Percentiles rank a stretch among this genome's conserved stretches.
These are phyloP conservation scores for Aphis gossypii DNA, from an alignment of 1,140 invertebrate genomes.

Conservation along the genomic window DNA sequence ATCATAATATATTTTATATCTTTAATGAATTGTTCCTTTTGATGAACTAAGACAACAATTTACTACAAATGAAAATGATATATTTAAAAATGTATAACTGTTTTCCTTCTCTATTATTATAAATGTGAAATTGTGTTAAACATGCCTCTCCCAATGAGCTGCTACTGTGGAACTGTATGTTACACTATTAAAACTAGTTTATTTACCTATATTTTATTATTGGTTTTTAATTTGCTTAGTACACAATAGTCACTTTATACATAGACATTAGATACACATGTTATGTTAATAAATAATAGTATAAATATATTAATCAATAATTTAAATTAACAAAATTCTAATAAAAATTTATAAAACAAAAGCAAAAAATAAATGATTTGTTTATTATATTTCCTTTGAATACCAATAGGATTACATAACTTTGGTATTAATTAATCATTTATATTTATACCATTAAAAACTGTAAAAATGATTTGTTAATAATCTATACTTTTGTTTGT, in stretches of 20 bases:
- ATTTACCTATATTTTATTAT: no score
- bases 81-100: no score
- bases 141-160: no score
- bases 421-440: not conserved
- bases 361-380: not conserved
- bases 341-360: not conserved
- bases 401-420: not conserved
- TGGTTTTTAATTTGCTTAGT: no score
- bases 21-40: not conserved
- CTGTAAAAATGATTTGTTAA: not conserved
- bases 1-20: not conserved
- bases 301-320: not conserved
- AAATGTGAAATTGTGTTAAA: no score
- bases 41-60: no score
- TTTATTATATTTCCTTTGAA: not conserved
- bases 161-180: no score
- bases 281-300: not conserved
- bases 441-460: not conserved
- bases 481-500: not conserved
- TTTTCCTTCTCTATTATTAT: no score
- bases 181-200: no score
- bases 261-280: not conserved
- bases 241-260: not conserved
- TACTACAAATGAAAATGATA: no score
- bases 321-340: not conserved